These are phyloP conservation scores for Tachycineta bicolor DNA, from an alignment of 2,113 vertebrate genomes.

Conservation along the genomic window DNA sequence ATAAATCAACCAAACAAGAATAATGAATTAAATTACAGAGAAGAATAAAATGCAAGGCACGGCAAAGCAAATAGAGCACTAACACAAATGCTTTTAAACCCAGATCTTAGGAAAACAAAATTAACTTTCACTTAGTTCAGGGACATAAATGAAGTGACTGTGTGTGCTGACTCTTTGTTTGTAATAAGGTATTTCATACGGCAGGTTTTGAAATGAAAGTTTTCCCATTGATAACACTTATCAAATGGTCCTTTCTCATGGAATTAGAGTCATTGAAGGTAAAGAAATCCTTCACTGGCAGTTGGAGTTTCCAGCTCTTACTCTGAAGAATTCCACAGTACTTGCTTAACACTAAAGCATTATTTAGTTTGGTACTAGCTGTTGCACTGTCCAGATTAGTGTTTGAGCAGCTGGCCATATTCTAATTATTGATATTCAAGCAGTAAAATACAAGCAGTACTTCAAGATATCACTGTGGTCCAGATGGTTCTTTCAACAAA, in stretches of 20 bases:
- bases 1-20: constrained; percentile 41
- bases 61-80: constrained; percentile 49
- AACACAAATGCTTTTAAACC: constrained; percentile 20
- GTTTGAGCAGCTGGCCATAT: constrained; percentile 19
- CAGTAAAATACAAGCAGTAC: neutral
- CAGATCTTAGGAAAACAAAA: constrained; percentile 52
- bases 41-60: constrained; percentile 47
- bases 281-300: neutral
- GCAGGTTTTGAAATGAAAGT: constrained; percentile 20
- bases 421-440: neutral
- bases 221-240: neutral
- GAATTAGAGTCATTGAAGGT: neutral
- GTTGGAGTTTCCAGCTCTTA: neutral
- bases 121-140: constrained; percentile 37
- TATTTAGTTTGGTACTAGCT: constrained; percentile 3
- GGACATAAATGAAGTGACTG: neutral
- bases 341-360: neutral
- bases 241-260: neutral
- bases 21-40: constrained; percentile 37
- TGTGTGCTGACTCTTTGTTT: constrained; percentile 10
- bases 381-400: neutral
- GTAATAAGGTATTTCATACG: neutral
- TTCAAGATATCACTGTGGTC: neutral
- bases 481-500: neutral
- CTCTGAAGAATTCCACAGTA: neutral